Base-by-base conservation (phyloP, 2,888 invertebrate species). In the Carcina quercana region DNA sequence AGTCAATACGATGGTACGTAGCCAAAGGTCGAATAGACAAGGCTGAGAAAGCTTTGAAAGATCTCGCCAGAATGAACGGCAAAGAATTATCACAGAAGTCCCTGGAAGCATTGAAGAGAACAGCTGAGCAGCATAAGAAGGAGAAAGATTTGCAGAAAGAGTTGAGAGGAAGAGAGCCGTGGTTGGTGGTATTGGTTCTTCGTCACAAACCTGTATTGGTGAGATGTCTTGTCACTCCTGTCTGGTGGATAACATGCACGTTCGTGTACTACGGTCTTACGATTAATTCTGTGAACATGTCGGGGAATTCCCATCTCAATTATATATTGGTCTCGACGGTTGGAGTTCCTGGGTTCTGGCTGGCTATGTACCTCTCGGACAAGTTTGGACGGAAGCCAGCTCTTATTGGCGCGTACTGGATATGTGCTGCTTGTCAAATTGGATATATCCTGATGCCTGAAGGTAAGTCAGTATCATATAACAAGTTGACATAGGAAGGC, bases 1-100 rank as follows among this genome's bases (percentile, higher is more conserved):
- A 91, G 64, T 90, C 90, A n/a, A 78, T 90, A 3, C 78, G 92
- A 37, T 93, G 93, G 92, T 85, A 92, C 29, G 69, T 93, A 43
- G 88, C 89, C 34, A 89, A 91, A 52, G 88, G 88, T 1, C 84
- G 87, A 32, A 86, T 86, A 34, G 85, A 87, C 10, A 86, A 90
- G 43, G 91, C 91, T 0, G 87, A 88, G 45, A 65, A 62, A 11
- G 85, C 91, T 3, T 67, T 91, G 5, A 80, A 83, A 25, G 85
- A 78, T 38, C 87, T 91, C 2, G 89, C 92, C 0, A 71, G 65
- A 43, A 68, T 88, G 0, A 92, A 92, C 42, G 83, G 82, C 3
- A 71, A 43, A 19, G 30, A 53, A n/a, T 32, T 79, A 3, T 68
- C 70, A 2, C 59, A 68, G 1, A 59, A 66, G 25, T 70, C 70